Evolutionary conservation across 2,113 vertebrate species (phyloP), one percentile per base, ranked within the genome.

Genomic region (Bufo gargarizans): DNA sequence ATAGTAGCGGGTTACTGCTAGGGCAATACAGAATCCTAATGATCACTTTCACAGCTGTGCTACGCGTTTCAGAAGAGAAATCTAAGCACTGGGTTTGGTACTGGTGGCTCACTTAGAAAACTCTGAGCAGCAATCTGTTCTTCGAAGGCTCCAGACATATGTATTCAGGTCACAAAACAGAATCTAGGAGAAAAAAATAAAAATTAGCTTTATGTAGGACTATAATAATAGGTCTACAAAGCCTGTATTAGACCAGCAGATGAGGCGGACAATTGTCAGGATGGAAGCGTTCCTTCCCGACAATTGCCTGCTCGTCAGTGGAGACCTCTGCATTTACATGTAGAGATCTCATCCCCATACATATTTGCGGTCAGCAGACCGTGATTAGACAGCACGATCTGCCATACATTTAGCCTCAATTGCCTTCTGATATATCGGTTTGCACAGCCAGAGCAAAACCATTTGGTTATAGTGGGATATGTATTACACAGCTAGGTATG

Each of bases 11-110:
- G 92, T 94, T 94, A 99, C 97, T 96, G 95, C 93, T 94, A 98
- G 93, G 95, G 95, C 95, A 97, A 94, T 96, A 97, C 96, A 96
- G 95, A 91, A 95, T 94, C 95, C 96, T 97, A 98, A 94, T 93
- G 92, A 95, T 97, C 95, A 97, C 96, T 96, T 97, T 97, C 97
- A 98, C 97, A 95, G 96, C 96, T 97, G 97, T 96, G 97, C 97
- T 97, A 99, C 96, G 97, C 95, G 91, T 96, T 96, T 97, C 94
- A 95, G 95, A 93, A 94, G 92, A 92, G 93, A 95, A 94, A 94
- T 92, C 94, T 93, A 95, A 95, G 95, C 94, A 90, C 90, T 93
- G 94, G 93, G 93, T 93, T 91, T 93, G 92, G 93, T 93, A 95
- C 93, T 94, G 94, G 92, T 93, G 89, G 93, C 92, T 95, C 90